A percentile compares a stretch with the other conserved stretches of the same genome.
Conservation (phyloP, 1,140 invertebrate genomes). For the Bombus cullumanus region DNA sequence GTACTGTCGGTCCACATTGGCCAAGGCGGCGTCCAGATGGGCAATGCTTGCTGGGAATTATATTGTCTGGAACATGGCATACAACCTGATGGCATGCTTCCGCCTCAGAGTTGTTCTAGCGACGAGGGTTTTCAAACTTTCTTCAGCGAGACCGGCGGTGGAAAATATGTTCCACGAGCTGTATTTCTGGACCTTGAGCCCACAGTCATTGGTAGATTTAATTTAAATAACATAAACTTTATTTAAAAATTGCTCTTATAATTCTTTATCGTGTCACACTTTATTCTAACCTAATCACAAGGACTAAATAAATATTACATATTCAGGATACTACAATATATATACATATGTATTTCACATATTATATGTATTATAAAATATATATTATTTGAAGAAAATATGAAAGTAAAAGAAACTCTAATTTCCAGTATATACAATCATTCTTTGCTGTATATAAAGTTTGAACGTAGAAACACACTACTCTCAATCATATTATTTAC, state of each 20-base stretch:
- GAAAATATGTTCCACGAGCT: slow-evolving; percentile 90
- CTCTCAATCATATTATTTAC: too few relatives aligned
- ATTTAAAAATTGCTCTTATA: not conserved
- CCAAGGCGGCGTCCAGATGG: slow-evolving; percentile 90
- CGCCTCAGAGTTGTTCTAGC: slow-evolving; percentile 62
- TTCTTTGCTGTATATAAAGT: too few relatives aligned
- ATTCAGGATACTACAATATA: too few relatives aligned
- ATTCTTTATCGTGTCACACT: not conserved
- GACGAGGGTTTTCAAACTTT: slow-evolving; percentile 87
- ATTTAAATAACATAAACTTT: not conserved
- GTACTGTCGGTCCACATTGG: slow-evolving; percentile 87
- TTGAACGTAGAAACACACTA: too few relatives aligned
- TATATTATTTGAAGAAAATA: too few relatives aligned
- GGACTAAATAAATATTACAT: too few relatives aligned
- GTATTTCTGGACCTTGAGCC: slow-evolving; percentile 92
- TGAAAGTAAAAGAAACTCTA: too few relatives aligned
- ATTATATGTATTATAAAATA: too few relatives aligned
- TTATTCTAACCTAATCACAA: too few relatives aligned
- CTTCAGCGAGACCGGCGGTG: slow-evolving; percentile 87
- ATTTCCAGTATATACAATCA: too few relatives aligned
- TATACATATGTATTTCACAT: too few relatives aligned
- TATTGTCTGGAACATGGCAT: slow-evolving; percentile 90
- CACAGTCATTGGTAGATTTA: slow-evolving; percentile 85
- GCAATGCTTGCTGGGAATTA: slow-evolving; percentile 87
- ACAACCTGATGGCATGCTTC: slow-evolving; percentile 85